Conservation (phyloP, 2,797 vertebrate genomes). For the Discoglossus pictus region DNA sequence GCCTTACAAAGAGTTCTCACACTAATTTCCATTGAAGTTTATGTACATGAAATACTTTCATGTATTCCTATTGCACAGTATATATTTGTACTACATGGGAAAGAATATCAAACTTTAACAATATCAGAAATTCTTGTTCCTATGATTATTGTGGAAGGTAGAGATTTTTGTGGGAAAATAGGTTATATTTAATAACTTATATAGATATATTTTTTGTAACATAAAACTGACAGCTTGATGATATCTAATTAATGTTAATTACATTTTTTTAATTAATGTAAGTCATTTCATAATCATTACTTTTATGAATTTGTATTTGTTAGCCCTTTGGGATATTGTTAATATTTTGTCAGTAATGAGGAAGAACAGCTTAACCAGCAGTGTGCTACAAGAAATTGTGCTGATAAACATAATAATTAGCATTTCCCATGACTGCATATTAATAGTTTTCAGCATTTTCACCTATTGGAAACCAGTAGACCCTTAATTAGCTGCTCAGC, state of each 20-base stretch:
- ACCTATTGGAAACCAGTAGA: conserved; percentile 39
- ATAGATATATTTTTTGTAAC: too few relatives aligned
- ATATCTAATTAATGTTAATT: conserved; percentile 19
- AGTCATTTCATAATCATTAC: conserved; percentile 3
- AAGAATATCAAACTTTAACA: too few relatives aligned
- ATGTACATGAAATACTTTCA: too few relatives aligned
- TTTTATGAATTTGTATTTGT: conserved; percentile 5
- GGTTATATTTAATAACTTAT: too few relatives aligned
- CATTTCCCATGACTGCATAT: conserved; percentile 47
- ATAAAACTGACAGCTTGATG: conserved; percentile 1
- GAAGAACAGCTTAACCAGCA: conserved; percentile 45
- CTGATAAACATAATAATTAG: conserved; percentile 51
- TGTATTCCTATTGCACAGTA: too few relatives aligned
- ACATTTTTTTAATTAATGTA: conserved; percentile 6
- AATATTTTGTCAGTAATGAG: conserved; percentile 31
- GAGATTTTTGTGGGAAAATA: too few relatives aligned
- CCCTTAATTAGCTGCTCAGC: conserved; percentile 42
- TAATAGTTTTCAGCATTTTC: conserved; percentile 44
- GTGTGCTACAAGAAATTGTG: conserved; percentile 34
- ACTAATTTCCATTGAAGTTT: too few relatives aligned
- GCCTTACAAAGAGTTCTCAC: too few relatives aligned
- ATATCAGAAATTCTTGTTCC: too few relatives aligned
- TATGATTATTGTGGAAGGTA: too few relatives aligned
- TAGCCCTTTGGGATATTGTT: conserved; percentile 23
- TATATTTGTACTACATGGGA: too few relatives aligned